Conservation (phyloP, 2,797 vertebrate species). For the Sciurus vulgaris region DNA sequence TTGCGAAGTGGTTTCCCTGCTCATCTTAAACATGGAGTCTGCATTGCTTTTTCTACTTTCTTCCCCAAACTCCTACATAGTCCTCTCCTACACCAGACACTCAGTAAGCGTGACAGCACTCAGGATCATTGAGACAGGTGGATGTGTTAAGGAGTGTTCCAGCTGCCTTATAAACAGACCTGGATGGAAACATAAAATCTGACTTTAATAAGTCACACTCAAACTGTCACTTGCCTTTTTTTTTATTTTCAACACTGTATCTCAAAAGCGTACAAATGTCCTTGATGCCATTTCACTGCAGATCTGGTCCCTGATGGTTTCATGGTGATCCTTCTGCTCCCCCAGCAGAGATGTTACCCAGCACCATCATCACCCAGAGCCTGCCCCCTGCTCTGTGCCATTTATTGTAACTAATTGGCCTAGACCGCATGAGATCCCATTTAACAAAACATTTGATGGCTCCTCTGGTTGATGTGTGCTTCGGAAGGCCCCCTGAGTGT, state of each 20-base stretch:
- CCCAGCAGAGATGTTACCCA: background rate
- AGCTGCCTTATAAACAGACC: background rate
- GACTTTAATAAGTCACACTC: background rate
- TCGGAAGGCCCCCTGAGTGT: background rate
- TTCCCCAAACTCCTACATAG: background rate
- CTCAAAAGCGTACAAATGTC: background rate
- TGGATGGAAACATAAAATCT: background rate
- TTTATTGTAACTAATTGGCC: constrained; percentile 73
- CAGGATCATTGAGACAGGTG: background rate
- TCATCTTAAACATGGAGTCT: background rate
- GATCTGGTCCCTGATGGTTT: background rate
- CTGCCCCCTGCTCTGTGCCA: background rate
- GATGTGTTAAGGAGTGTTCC: background rate
- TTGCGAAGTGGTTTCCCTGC: background rate
- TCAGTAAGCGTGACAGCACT: background rate
- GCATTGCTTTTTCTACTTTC: background rate
- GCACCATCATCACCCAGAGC: background rate
- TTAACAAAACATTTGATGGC: constrained; percentile 69
- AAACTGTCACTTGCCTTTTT: background rate
- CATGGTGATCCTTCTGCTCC: background rate
- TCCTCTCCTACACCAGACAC: background rate
- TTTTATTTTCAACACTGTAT: constrained; percentile 13
- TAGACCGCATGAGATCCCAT: constrained; percentile 54
- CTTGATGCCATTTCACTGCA: background rate
- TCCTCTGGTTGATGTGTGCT: constrained; percentile 53